Evolutionary conservation across 2,113 vertebrate genomes (phyloP), one percentile per base, ranked within the genome.

Genomic region (Aptenodytes forsteri): DNA sequence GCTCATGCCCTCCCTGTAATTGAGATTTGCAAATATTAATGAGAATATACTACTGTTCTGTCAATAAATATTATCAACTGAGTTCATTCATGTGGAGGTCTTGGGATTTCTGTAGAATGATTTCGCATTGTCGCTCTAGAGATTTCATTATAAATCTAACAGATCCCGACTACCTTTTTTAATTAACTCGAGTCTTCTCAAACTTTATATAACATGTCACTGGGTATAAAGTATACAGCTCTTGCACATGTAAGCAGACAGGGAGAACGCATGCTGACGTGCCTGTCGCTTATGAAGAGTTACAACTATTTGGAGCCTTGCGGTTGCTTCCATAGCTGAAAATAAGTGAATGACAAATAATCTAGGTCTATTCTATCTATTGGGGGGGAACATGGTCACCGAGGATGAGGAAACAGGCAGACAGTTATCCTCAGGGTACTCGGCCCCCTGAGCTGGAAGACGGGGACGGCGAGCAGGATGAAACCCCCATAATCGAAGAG

Each of bases 1-100:
- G 66, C 27, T 92, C 59, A n/a, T 96, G 71, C 23, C 87, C 80
- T 96, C 64, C 34, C 20, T 96, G 87, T 90, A 94, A 89, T 72
- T 93, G 93, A 96, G 96, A 96, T 90, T 95, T 97, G 83, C 84
- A 89, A 97, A 85, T 96, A 86, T 90, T 97, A 96, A 96, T 96
- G 75, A 96, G 89, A 85, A 93, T 95, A 87, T 47, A 58, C n/a
- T 46, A 95, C 76, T 90, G 27, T 72, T 92, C 80, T 90, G n/a
- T 96, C 96, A 94, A 90, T 97, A 96, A 94, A 93, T 96, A 87
- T 85, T 97, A 96, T 95, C 77, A 92, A 9, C 88, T 44, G 52
- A 83, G 56, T 85, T 96, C 26, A 80, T 90, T 89, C 96, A 34
- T 91, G 54, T 95, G 44, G 88, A 66, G 52, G 79, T 70, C 85